phyloP scores from a whole-genome alignment of 2,113 vertebrate genomes.

The Rissa tridactyla region DNA sequence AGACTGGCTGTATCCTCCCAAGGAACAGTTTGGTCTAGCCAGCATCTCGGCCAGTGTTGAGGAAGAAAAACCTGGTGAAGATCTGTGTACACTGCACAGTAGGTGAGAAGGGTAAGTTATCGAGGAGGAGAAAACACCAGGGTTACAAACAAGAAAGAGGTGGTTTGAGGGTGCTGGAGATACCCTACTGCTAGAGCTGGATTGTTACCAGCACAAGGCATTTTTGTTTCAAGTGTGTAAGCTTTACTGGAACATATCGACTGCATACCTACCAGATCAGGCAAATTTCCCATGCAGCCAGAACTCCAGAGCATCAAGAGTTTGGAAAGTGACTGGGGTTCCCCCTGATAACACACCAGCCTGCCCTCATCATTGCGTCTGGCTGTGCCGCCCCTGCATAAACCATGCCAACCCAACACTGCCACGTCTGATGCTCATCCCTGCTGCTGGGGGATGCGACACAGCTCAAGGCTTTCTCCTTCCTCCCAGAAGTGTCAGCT shows the following conservation, averaged over 20 bases:
- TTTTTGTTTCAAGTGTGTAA: not conserved
- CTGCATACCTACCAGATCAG: not conserved
- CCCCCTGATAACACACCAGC: not conserved
- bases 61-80: not conserved
- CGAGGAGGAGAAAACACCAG: not conserved
- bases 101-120: not conserved
- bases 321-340: not conserved
- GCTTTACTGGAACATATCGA: not conserved
- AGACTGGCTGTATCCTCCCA: not conserved
- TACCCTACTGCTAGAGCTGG: not conserved
- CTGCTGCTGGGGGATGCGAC: not conserved
- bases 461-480: not conserved
- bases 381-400: not conserved
- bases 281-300: not conserved
- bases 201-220: not conserved
- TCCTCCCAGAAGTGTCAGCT: not conserved
- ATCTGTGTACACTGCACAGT: not conserved
- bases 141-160: not conserved
- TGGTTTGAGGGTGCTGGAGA: not conserved
- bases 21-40: not conserved
- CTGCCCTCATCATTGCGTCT: not conserved
- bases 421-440: rapidly evolving
- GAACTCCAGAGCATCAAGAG: not conserved
- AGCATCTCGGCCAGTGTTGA: not conserved
- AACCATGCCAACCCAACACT: rapidly evolving